Evolutionary conservation across 2,888 invertebrate genomes (phyloP), one percentile per base, ranked within the genome.

Genomic region (Acrobasis consociella): DNA sequence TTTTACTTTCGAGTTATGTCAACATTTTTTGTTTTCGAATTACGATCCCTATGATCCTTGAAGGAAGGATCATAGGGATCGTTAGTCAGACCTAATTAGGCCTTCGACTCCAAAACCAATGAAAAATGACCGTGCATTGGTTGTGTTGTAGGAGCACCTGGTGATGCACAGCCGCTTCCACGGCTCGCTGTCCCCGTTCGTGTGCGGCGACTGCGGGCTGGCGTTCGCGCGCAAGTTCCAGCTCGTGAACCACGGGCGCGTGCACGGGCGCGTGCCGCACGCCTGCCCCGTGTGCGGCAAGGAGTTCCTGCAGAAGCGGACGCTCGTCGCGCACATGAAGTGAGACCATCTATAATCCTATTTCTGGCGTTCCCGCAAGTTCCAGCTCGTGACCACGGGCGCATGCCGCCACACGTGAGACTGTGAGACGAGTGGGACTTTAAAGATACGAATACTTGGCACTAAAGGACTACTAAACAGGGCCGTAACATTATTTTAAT

Each of bases 111-210:
- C n/a, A n/a, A n/a, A n/a, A n/a, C n/a, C n/a, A n/a, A n/a, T n/a
- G n/a, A n/a, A n/a, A n/a, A n/a, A n/a, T n/a, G n/a, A n/a, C n/a
- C n/a, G n/a, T n/a, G n/a, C 1, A 22, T 22, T 22, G 22, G 1
- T 42, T 38, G 9, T 17, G n/a, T 42, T n/a, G 0, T 79, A 92
- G 92, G 92, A 91, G 81, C 94, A 98, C 74, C 80, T 94, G 71
- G 96, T 97, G 74, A 97, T 97, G 93, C 97, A 98, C 91, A 94
- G 97, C 65, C 93, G 98, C 67, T 98, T 98, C 89, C 98, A 98
- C 88, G 98, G 98, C n/a, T 99, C 99, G 9, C 95, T 98, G 77
- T 97, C 98, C 77, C 99, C 99, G 11, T 99, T 98, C 90, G 96
- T 96, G 72, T 99, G 99, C 86, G 95, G 96, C 62, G 97, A 97